A percentile compares a stretch with the other conserved stretches of the same genome.
Evolutionary conservation across 2,797 vertebrate genomes (phyloP).

Genomic region (Picus viridis): DNA sequence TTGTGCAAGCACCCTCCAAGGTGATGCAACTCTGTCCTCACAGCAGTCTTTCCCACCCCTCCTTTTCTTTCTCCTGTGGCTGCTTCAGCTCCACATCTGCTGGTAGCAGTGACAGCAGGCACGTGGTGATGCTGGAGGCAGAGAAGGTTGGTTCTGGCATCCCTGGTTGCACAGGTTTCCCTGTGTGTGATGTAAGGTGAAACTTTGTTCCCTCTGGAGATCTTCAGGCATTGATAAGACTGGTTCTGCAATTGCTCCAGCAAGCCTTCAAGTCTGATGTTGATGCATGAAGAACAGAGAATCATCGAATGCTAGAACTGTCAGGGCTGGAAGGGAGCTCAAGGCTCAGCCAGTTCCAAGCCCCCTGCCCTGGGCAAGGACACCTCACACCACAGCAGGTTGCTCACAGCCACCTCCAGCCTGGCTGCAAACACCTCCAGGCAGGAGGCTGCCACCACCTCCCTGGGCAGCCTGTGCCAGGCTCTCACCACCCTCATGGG

Average conservation of each 20-base stretch:
- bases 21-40: neutral
- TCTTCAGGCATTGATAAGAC: neutral
- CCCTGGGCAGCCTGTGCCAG: no score
- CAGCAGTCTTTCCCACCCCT: neutral
- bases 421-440: no score
- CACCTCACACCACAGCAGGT: no score
- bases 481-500: no score
- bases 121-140: neutral
- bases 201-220: constrained; percentile 26
- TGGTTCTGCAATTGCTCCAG: neutral
- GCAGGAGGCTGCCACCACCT: no score
- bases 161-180: constrained; percentile 36
- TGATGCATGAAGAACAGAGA: neutral
- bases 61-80: neutral
- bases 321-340: no score
- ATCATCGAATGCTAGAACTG: no score
- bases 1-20: neutral
- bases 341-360: no score
- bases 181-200: neutral
- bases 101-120: fast-evolving
- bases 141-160: neutral
- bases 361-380: no score
- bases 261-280: neutral
- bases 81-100: neutral
- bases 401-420: no score